Evolutionary conservation across 2,113 vertebrate species (phyloP).

Genomic region (Caranx melampygus): DNA sequence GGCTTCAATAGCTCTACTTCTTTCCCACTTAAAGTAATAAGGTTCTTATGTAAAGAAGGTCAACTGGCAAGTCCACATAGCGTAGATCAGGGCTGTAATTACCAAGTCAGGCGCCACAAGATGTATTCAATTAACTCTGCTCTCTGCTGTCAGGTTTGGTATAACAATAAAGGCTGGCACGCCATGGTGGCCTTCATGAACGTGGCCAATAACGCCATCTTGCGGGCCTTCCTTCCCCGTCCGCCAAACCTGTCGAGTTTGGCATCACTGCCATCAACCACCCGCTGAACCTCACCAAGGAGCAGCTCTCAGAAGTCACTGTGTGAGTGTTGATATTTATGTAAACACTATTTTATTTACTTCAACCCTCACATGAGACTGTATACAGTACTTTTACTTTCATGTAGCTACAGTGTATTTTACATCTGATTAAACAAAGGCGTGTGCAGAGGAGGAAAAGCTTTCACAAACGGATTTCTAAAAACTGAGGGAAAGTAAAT

Average conservation of each 20-base stretch:
- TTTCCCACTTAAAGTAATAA: neutral
- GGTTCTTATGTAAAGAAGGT: neutral
- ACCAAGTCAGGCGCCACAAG: neutral
- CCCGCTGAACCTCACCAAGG: conserved; percentile 97
- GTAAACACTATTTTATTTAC: neutral
- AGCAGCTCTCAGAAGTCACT: conserved; percentile 97
- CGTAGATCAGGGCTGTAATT: neutral
- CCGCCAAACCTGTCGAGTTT: conserved; percentile 83
- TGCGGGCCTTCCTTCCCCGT: conserved; percentile 87
- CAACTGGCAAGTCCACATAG: neutral
- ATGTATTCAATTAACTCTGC: neutral
- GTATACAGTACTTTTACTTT: neutral
- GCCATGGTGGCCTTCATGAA: conserved; percentile 95
- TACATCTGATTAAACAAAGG: neutral
- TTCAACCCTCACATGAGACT: neutral
- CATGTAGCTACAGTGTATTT: no score
- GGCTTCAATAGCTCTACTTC: conserved; percentile 17
- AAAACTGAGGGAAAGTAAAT: neutral
- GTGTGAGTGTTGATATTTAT: conserved; percentile 85
- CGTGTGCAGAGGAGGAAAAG: neutral
- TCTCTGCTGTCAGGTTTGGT: conserved; percentile 90
- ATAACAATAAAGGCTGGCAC: conserved; percentile 99
- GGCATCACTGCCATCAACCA: conserved; percentile 94
- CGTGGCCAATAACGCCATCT: conserved; percentile 93
- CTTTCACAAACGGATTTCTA: neutral